These are phyloP conservation scores for Ditylenchus weischeri DNA, from an alignment of 2,888 invertebrate species.

Conservation along the genomic window DNA sequence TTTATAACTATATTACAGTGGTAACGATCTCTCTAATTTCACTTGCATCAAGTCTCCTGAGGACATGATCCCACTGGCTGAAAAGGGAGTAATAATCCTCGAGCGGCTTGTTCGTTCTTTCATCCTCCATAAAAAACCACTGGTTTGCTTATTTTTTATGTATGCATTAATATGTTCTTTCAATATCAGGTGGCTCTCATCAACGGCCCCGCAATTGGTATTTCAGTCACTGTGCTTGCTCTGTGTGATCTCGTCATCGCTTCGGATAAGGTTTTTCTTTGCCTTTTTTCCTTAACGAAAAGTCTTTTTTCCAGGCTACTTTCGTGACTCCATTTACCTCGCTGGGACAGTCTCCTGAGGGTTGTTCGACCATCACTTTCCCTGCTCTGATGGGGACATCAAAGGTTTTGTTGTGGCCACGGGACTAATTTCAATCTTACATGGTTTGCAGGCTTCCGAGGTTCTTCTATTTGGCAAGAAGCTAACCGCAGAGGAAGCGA, in stretches of 20 bases:
- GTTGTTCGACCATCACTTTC: slow-evolving; percentile 80
- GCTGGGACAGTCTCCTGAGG: slow-evolving; percentile 82
- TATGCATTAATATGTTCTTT: no score
- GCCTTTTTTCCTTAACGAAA: neutral
- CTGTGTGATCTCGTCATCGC: slow-evolving; percentile 85
- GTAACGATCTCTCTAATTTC: slow-evolving; percentile 72
- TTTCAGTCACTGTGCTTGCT: slow-evolving; percentile 78
- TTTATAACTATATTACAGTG: slow-evolving; percentile 70
- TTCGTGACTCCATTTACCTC: slow-evolving; percentile 83
- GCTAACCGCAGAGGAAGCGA: slow-evolving; percentile 76
- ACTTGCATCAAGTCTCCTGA: slow-evolving; percentile 40
- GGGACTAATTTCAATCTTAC: neutral
- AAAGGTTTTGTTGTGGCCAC: slow-evolving; percentile 16
- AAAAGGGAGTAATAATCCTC: slow-evolving; percentile 41
- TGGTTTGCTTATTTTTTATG: slow-evolving; percentile 59
- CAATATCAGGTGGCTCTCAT: slow-evolving; percentile 70
- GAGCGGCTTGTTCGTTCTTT: slow-evolving; percentile 64
- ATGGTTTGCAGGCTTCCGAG: slow-evolving; percentile 62
- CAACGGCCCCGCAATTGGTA: slow-evolving; percentile 90
- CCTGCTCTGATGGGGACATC: slow-evolving; percentile 76
- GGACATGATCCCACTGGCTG: slow-evolving; percentile 44
- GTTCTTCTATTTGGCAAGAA: slow-evolving; percentile 71
- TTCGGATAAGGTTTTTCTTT: slow-evolving; percentile 66
- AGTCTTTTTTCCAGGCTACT: slow-evolving; percentile 68
- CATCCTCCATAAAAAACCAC: slow-evolving; percentile 80